Base-by-base conservation (phyloP, 1,140 invertebrate genomes). In the Pachypeltis micranthus region DNA sequence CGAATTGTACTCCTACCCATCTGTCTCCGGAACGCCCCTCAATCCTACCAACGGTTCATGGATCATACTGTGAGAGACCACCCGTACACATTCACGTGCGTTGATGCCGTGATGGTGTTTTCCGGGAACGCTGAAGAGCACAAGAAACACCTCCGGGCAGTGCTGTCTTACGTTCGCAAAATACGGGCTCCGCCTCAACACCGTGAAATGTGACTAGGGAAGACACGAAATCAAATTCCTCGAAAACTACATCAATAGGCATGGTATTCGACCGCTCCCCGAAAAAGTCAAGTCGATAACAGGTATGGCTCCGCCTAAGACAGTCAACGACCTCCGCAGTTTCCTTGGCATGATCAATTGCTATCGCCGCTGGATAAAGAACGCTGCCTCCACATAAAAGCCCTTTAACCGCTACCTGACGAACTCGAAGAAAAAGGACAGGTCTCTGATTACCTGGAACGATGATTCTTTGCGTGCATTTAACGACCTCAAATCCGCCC, bases 51-150 rank as follows among this genome's bases (percentile, higher is more conserved):
- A 59, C 61, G 63, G 24, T 66, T 62, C 28, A 65, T 66, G 19
- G 29, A 65, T 47, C 28, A 29, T n/a, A 29, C 63, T 12, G 10
- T 62, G 29, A 4, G 67, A 44, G 75, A 68, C 12, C 65, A 73
- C 7, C 67, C 69, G 28, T 78, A 74, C 60, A 62, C 26, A 55
- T 68, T 72, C 54, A 68, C 72, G 0, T 82, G 79, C 66, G 59
- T 82, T 0, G 80, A 83, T 65, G 81, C 82, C 66, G 74, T 84
- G 25, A 68, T 81, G 1, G 67, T 82, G 3, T 76, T 69, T 47
- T 75, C 71, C 0, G 63, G 58, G 27, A 60, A 21, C 12, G 61
- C 63, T 24, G 64, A 70, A 16, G 65, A 74, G 64, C 74, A 76
- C 60, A 2, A 23, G 1, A 0, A 25, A 14, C 62, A 67, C 27